Evolutionary conservation across 1,140 invertebrate species (phyloP), one percentile per base, ranked within the genome.

Genomic region (Orussus abietinus): DNA sequence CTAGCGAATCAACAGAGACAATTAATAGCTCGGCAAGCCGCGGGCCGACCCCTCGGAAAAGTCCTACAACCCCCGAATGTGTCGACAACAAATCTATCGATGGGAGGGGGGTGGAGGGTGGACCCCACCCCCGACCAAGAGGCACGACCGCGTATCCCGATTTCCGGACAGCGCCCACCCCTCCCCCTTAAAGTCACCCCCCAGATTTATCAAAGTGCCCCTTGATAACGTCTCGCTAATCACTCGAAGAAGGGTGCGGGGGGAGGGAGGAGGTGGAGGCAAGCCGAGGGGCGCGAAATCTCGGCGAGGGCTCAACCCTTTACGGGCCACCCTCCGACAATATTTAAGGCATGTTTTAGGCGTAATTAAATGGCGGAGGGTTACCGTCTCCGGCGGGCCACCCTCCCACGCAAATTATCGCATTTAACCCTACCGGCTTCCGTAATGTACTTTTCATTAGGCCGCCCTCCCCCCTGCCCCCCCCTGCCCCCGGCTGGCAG

Each of bases 291-390:
- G n/a, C n/a, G n/a, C n/a, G n/a, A n/a, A n/a, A n/a, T n/a, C 2
- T 4, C 25, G 10, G 10, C 25, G 55, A 63, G 63, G 63, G 63
- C 62, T 64, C 47, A 65, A 66, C 62, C 64, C 64, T 64, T 64
- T 49, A 47, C 54, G 46, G 54, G 59, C 42, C 60, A 59, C 59
- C 62, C 64, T 64, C 53, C 59, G 55, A 63, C 59, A 60, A 64
- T 62, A 64, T 66, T 64, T 64, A 62, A 66, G 63, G 58, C 57
- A 66, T 66, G 62, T 66, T 66, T 66, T 62, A 66, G 64, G 60
- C 60, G 54, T 64, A 66, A 66, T 66, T 66, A 64, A 64, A 66
- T 63, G 57, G 62, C 62, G 53, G 62, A 66, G 62, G 64, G 64
- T 63, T 59, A 53, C 31, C 56, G 56, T 58, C 57, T 51, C 46